A percentile compares a stretch with the other conserved stretches of the same genome.
phyloP scores from a whole-genome alignment of 2,888 invertebrate species.

The Pseudococcus longispinus region DNA sequence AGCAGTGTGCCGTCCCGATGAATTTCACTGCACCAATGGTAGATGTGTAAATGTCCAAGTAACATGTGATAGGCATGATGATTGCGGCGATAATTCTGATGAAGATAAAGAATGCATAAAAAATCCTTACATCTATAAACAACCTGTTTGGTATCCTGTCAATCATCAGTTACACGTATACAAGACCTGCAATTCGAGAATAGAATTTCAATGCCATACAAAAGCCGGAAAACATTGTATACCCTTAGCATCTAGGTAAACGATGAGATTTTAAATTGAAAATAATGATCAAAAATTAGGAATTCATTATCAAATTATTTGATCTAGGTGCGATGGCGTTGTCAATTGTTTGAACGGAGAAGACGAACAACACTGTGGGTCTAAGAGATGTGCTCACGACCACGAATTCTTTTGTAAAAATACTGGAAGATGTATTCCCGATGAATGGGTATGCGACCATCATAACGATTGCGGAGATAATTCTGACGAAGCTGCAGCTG shows the following conservation, averaged over 20 bases:
- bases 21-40: slow-evolving; percentile 65
- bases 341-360: slow-evolving; percentile 76
- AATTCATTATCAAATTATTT: not conserved
- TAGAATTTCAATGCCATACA: slow-evolving; percentile 60
- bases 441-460: slow-evolving; percentile 69
- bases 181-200: slow-evolving; percentile 56
- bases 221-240: slow-evolving; percentile 60
- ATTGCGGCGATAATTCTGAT: slow-evolving; percentile 61
- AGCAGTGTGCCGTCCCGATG: slow-evolving; percentile 57
- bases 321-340: slow-evolving; percentile 70
- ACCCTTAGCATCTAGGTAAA: slow-evolving; percentile 56
- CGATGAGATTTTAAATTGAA: not conserved
- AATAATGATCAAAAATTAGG: not conserved
- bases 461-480: slow-evolving; percentile 74
- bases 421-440: slow-evolving; percentile 69
- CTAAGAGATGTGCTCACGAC: slow-evolving; percentile 63
- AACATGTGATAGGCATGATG: slow-evolving; percentile 61
- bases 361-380: slow-evolving; percentile 71
- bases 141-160: slow-evolving; percentile 52
- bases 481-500: slow-evolving; percentile 71
- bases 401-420: slow-evolving; percentile 59
- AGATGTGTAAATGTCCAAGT: slow-evolving; percentile 68
- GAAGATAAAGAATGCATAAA: slow-evolving; percentile 56
- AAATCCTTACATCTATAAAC: slow-evolving; percentile 59
- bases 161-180: not conserved